Evolutionary conservation across 2,797 vertebrate species (phyloP).

Genomic region (Microctenopoma stevenorrisi): DNA sequence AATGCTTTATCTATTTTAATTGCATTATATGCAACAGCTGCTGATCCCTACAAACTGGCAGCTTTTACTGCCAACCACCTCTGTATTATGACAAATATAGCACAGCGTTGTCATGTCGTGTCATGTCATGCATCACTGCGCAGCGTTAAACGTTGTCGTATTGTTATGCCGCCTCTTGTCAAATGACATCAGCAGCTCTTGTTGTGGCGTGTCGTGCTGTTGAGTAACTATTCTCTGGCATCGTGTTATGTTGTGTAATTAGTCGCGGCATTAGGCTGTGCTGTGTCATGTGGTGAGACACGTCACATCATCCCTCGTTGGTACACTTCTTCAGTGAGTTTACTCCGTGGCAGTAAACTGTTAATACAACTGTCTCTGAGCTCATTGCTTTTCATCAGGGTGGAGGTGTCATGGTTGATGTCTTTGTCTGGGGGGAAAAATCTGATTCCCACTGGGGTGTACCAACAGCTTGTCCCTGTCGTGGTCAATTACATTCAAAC

Average conservation of each 20-base stretch:
- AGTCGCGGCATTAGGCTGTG: background rate
- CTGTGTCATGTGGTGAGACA: slow-evolving; percentile 4
- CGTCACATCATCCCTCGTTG: background rate
- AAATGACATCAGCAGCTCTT: background rate
- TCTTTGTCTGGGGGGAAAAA: slow-evolving; percentile 51
- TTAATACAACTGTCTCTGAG: slow-evolving; percentile 42
- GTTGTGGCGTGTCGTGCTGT: background rate
- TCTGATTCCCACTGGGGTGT: slow-evolving; percentile 48
- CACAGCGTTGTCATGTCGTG: background rate
- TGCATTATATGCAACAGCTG: no score
- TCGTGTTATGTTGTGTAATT: background rate
- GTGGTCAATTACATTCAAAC: slow-evolving; percentile 62
- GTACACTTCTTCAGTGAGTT: background rate
- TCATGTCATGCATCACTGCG: background rate
- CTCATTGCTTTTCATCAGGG: slow-evolving; percentile 61
- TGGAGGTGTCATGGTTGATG: slow-evolving; percentile 49
- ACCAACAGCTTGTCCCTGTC: slow-evolving; percentile 33
- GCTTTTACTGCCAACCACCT: no score
- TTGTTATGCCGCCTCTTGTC: no score
- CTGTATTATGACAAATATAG: background rate
- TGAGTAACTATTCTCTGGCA: background rate
- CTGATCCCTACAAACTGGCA: no score
- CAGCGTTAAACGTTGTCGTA: no score
- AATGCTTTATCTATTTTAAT: no score
- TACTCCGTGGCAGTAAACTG: slow-evolving; percentile 20